Evolutionary conservation across 1,140 invertebrate species (phyloP), one percentile per base, ranked within the genome.

Genomic region (Leptonema lineaticorne): DNA sequence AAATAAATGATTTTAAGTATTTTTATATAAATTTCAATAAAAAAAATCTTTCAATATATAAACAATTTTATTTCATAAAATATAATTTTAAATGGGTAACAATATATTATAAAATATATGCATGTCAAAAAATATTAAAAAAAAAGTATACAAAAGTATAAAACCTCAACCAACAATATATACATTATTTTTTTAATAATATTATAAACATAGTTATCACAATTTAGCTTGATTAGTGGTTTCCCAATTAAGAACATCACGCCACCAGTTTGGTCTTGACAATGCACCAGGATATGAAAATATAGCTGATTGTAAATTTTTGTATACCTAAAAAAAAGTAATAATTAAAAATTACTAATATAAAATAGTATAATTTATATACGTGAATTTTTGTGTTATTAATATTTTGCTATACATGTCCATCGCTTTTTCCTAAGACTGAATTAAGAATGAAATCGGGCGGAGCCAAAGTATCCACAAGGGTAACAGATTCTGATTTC

Each of bases 371-470:
- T 6, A 59, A n/a, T n/a, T n/a, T n/a, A n/a, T n/a, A n/a, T n/a
- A n/a, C n/a, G n/a, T n/a, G n/a, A n/a, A n/a, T 37, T 9, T 14
- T 27, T n/a, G n/a, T n/a, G 4, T 30, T 7, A 33, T 50, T 29
- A 50, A 29, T 28, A n/a, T n/a, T 18, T 5, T 28, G 1, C 29
- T 24, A 9, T 33, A 88, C 87, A 79, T 92, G 83, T 75, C 93
- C 93, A 82, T 95, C 91, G 1, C 91, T 87, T 74, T 84, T 82
- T 56, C 92, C 93, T 11, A 95, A 80, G 14, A 88, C 86, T 5
- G 92, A 95, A 75, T 92, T 90, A 0, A 95, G 76, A 72, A 92
- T 86, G 76, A 91, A 95, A 83, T 97, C 95, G 11, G 92, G 89
- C 1, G 94, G 94, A 16, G 94, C 92, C 65, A 97, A 84, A 0